Conservation (phyloP, 2,113 vertebrate genomes). For the Mystacornis crossleyi region DNA sequence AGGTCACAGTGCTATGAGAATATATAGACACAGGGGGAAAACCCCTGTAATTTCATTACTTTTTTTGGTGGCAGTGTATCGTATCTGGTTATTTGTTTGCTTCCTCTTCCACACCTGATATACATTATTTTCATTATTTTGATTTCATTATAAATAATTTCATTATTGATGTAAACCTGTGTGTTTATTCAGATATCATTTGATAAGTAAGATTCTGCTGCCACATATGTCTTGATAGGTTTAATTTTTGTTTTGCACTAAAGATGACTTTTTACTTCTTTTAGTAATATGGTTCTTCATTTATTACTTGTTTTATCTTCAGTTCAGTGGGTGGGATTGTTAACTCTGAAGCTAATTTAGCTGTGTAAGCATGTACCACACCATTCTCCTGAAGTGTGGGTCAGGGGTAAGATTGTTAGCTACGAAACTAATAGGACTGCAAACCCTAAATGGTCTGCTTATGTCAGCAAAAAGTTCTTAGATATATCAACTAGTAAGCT, state of each 20-base stretch:
- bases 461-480: neutral
- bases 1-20: neutral
- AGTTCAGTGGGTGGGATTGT: neutral
- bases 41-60: neutral
- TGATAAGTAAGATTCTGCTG: neutral
- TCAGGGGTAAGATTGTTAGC: neutral
- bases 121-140: neutral
- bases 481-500: neutral
- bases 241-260: neutral
- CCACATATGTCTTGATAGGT: accelerated
- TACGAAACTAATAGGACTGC: neutral
- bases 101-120: neutral
- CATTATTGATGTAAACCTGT: neutral
- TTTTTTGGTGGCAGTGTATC: neutral
- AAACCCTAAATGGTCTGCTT: neutral
- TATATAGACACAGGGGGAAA: accelerated
- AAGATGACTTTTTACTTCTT: neutral
- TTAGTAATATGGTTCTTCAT: neutral
- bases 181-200: neutral
- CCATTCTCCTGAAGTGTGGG: neutral
- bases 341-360: neutral
- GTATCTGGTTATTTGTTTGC: neutral
- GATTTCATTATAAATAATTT: neutral
- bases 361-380: neutral
- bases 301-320: neutral